Conservation (phyloP, 2,797 vertebrate species). For the Coranthus polyacanthus region DNA sequence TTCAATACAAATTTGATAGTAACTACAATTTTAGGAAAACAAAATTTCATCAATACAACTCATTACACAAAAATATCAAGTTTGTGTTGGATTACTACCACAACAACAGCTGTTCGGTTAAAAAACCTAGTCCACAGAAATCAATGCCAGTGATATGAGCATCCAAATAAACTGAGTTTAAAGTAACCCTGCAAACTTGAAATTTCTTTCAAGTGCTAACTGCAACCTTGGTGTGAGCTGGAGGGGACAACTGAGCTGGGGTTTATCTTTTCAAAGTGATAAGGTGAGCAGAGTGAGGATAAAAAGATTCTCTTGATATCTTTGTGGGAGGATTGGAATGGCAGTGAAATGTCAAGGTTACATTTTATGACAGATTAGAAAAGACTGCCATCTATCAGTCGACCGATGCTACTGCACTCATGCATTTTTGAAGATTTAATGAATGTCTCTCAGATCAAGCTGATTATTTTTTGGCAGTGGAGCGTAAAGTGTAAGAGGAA, state of each 20-base stretch:
- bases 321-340: conserved; percentile 4
- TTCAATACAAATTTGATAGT: no score
- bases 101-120: no score
- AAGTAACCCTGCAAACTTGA: conserved; percentile 9
- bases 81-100: no score
- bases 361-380: conserved; percentile 2
- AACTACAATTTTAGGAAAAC: no score
- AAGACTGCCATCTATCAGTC: conserved; percentile 34
- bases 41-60: no score
- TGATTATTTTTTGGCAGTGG: no score
- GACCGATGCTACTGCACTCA: conserved; percentile 21
- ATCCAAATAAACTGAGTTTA: not conserved
- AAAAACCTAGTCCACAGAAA: no score
- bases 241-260: conserved; percentile 20
- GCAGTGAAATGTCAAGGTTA: conserved; percentile 21
- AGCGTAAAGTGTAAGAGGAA: not conserved
- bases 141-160: not conserved
- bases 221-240: conserved; percentile 8
- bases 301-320: conserved; percentile 41
- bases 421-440: not conserved
- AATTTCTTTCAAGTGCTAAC: not conserved
- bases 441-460: no score
- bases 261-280: conserved; percentile 45
- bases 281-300: conserved; percentile 28
- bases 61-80: no score